A percentile compares a stretch with the other conserved stretches of the same genome.
Conservation (phyloP, 2,113 vertebrate species). For the Xiphorhynchus elegans region DNA sequence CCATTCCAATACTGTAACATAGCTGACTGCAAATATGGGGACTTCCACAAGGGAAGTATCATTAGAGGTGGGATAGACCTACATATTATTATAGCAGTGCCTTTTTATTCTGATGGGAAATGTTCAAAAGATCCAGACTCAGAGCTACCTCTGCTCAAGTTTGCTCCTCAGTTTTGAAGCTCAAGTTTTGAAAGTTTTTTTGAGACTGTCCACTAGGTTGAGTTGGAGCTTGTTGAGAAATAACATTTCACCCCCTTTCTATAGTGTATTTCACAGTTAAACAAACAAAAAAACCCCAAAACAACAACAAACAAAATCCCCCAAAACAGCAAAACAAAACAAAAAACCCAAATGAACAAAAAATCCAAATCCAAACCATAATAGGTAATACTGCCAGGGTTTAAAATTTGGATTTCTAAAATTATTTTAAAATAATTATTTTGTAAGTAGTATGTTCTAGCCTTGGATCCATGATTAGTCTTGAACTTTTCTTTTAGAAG, state of each 20-base stretch:
- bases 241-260: neutral
- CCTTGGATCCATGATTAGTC: neutral
- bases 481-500: neutral
- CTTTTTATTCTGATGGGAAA: neutral
- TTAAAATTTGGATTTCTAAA: neutral
- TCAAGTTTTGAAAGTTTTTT: neutral
- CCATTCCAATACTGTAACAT: neutral
- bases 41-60: neutral
- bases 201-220: neutral
- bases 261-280: neutral
- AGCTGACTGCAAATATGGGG: neutral
- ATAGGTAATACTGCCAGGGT: neutral
- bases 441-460: neutral
- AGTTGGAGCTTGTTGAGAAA: neutral
- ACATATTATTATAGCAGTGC: neutral
- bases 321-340: neutral
- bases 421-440: neutral
- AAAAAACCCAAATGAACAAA: neutral
- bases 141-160: neutral
- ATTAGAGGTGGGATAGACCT: neutral
- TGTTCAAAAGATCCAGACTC: neutral
- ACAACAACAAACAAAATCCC: neutral
- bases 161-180: neutral
- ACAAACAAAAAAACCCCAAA: neutral
- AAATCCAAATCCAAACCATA: neutral